phyloP scores from a whole-genome alignment of 2,113 vertebrate genomes.

The Catharus minimus region DNA sequence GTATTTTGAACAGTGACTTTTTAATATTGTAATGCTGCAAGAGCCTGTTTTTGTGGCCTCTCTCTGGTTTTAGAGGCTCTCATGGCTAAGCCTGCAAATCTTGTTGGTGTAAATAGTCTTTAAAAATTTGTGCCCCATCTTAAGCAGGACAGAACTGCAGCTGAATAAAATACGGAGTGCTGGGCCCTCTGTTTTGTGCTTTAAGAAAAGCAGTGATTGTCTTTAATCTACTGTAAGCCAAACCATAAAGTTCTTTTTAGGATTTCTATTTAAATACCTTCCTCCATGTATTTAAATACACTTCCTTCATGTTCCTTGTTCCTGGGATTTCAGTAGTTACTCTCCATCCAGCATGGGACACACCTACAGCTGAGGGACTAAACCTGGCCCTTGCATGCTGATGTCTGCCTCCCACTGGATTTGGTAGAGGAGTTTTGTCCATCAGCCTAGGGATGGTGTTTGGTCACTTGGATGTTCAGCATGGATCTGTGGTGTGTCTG shows the following conservation, averaged over 20 bases:
- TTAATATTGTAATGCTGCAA: slow-evolving; percentile 14
- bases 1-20: slow-evolving; percentile 24
- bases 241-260: not conserved
- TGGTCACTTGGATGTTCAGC: not conserved
- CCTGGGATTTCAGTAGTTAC: not conserved
- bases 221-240: not conserved
- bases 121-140: not conserved
- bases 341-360: not conserved
- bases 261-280: slow-evolving; percentile 3
- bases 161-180: not conserved
- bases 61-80: not conserved
- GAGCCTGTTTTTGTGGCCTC: not conserved
- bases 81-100: not conserved
- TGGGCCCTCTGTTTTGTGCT: slow-evolving; percentile 23
- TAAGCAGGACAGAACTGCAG: not conserved
- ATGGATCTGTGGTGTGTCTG: not conserved
- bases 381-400: not conserved
- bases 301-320: not conserved
- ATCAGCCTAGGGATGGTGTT: not conserved
- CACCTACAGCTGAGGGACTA: not conserved
- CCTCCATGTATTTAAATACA: not conserved
- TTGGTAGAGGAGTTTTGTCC: not conserved
- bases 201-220: not conserved
- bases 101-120: slow-evolving; percentile 42
- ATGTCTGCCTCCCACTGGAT: not conserved